Evolutionary conservation across 2,888 invertebrate genomes (phyloP), one percentile per base, ranked within the genome.

Genomic region (Hartigia nigra): DNA sequence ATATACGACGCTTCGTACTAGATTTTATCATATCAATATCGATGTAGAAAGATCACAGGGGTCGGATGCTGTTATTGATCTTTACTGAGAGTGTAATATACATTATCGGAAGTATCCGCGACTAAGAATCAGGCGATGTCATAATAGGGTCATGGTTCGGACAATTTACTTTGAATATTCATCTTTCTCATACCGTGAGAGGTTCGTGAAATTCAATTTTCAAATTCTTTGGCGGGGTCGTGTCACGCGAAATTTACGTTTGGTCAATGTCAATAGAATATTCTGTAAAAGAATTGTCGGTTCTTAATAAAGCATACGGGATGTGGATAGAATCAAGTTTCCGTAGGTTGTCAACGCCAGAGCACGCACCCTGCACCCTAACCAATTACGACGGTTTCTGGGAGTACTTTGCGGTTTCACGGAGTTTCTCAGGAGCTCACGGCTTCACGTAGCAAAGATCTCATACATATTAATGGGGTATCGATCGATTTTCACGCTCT

Each of bases 401-500:
- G 79, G 78, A 82, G 82, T 80, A 78, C 77, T 83, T 84, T 81
- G 83, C 77, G 78, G 77, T 78, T 74, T 55, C 76, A 36, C 37
- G 72, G 72, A 75, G 78, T 76, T 77, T 76, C 77, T 77, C 76
- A 9, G 72, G 32, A 72, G 31, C 72, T 31, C 32, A 31, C 78
- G 77, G 72, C 77, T 80, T 83, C 82, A 86, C 12, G 31, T 72
- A 72, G 83, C 82, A 81, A 86, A 88, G 87, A 88, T 89, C 89
- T 91, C 89, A 91, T 91, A 87, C 90, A 91, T 91, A 91, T 91
- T 91, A 89, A 91, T 90, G 88, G 81, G 82, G 84, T 86, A 86
- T 84, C 84, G 87, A 90, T 91, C 88, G 89, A 89, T 90, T 88
- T 85, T 82, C 72, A 32, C 83, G 78, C 80, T 80, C 78, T 78